Evolutionary conservation across 2,113 vertebrate genomes (phyloP), one percentile per base, ranked within the genome.

Genomic region (Redunca redunca): DNA sequence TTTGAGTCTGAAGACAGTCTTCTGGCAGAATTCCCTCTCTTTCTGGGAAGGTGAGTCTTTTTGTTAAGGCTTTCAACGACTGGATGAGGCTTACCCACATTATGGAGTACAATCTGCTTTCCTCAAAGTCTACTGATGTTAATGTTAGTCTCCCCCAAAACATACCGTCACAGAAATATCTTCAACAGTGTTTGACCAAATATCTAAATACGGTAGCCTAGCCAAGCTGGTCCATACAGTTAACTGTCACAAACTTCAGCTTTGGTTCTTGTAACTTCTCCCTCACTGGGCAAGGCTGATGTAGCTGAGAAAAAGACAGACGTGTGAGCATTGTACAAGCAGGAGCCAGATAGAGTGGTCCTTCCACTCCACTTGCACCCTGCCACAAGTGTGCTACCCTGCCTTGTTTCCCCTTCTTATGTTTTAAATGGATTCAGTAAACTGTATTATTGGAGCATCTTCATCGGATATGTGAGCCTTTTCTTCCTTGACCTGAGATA

Each of bases 41-140:
- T 17, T 36, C 53, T 9, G 23, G 58, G 21, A n/a, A 57, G 15
- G 9, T 67, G 21, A 26, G n/a, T 55, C 36, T 82, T 67, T 28
- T 71, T 57, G 36, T 28, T 71, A 67, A 89, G 23, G 50, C 30
- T 48, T 46, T 77, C 88, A 28, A 11, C 15, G 5, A 50, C 28
- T 36, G 60, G 23, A 53, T 64, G 17, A 94, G 30, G 52, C 40
- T 83, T n/a, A 94, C 83, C 55, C 33, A 52, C 53, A 14, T 53
- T 86, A 92, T 52, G 30, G 67, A 93, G 15, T 81, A 8, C 53
- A 64, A 64, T 53, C 58, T 77, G 21, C 60, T 93, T 92, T 71
- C 62, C 7, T 92, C 67, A 43, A 50, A 57, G 48, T 81, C 36
- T 64, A 43, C 60, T 50, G 84, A 60, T 48, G 64, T 40, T 58